Evolutionary conservation across 2,888 invertebrate genomes (phyloP).

Genomic region (Meganola albula): DNA sequence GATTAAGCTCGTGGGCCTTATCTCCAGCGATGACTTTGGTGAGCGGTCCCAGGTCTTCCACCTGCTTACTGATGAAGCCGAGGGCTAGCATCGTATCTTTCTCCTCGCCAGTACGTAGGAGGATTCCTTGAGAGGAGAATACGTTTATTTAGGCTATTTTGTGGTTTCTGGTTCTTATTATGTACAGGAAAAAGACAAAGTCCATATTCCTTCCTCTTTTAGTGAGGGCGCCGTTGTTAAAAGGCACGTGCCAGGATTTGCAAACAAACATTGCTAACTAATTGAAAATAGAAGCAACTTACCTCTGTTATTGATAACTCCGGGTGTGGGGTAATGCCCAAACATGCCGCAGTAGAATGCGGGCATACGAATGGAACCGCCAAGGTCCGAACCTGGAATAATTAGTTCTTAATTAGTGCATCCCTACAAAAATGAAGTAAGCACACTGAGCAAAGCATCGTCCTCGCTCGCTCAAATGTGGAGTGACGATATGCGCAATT

Average conservation of each 20-base stretch:
- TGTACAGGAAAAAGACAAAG: too few species aligned
- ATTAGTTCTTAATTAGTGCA: too few species aligned
- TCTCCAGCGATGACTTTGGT: conserved; percentile 82
- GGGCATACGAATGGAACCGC: conserved; percentile 96
- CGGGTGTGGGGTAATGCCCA: conserved; percentile 88
- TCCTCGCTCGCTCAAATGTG: neutral
- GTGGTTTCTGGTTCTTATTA: too few species aligned
- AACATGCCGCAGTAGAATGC: conserved; percentile 93
- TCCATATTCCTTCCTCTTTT: too few species aligned
- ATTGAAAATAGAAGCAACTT: conserved; percentile 3
- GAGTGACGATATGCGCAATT: neutral
- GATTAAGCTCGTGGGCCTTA: conserved; percentile 72
- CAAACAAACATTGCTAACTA: too few species aligned
- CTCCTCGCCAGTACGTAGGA: conserved; percentile 82
- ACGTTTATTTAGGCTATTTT: too few species aligned
- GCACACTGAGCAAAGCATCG: neutral
- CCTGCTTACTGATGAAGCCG: conserved; percentile 91
- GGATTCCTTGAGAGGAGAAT: conserved; percentile 81
- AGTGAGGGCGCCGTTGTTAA: too few species aligned
- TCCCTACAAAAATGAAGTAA: conserved; percentile 1
- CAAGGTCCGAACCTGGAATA: conserved; percentile 88
- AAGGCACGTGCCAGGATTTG: too few species aligned
- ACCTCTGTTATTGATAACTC: conserved; percentile 69
- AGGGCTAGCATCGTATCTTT: conserved; percentile 83
- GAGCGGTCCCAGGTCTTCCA: conserved; percentile 87